Percentiles rank a stretch among this genome's conserved stretches.
These are phyloP conservation scores for Pheosia gnoma DNA, from an alignment of 2,888 invertebrate species.

Conservation along the genomic window DNA sequence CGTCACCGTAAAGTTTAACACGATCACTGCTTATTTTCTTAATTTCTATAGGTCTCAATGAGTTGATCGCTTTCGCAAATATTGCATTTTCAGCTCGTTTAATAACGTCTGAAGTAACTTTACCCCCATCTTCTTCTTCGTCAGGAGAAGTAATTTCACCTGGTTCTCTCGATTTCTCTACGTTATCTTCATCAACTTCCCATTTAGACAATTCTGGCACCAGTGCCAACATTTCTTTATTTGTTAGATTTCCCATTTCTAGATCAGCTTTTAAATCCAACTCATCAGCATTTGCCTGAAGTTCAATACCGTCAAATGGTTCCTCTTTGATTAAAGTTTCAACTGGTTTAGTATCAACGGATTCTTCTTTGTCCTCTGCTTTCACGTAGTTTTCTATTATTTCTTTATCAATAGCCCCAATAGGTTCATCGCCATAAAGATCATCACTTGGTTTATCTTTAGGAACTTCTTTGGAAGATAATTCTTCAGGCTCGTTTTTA, in stretches of 20 bases:
- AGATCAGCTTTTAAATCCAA: slow-evolving; percentile 81
- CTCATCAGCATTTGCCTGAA: slow-evolving; percentile 83
- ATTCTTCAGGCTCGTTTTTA: slow-evolving; percentile 33
- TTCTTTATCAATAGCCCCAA: slow-evolving; percentile 82
- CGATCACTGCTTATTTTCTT: slow-evolving; percentile 89
- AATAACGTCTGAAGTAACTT: slow-evolving; percentile 93
- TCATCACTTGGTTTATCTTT: slow-evolving; percentile 56
- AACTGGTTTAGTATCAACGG: slow-evolving; percentile 50
- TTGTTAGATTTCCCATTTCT: slow-evolving; percentile 54
- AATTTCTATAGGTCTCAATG: slow-evolving; percentile 90
- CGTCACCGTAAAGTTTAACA: slow-evolving; percentile 86
- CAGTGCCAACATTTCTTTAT: slow-evolving; percentile 87
- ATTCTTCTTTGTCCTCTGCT: slow-evolving; percentile 54
- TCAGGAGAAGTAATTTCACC: slow-evolving; percentile 78
- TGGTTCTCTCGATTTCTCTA: slow-evolving; percentile 71
- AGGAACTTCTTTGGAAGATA: slow-evolving; percentile 36
- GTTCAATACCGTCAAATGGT: slow-evolving; percentile 83
- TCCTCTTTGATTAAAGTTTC: slow-evolving; percentile 77
- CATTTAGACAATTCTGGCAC: slow-evolving; percentile 94
- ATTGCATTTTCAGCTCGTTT: slow-evolving; percentile 96
- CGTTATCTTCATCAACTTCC: slow-evolving; percentile 89
- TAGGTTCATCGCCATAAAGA: slow-evolving; percentile 82
- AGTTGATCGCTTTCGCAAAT: slow-evolving; percentile 94
- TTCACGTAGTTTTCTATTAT: slow-evolving; percentile 84
- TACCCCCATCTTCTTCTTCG: slow-evolving; percentile 84